These are phyloP conservation scores for Engraulis encrasicolus DNA, from an alignment of 2,113 vertebrate genomes.

Conservation along the genomic window DNA sequence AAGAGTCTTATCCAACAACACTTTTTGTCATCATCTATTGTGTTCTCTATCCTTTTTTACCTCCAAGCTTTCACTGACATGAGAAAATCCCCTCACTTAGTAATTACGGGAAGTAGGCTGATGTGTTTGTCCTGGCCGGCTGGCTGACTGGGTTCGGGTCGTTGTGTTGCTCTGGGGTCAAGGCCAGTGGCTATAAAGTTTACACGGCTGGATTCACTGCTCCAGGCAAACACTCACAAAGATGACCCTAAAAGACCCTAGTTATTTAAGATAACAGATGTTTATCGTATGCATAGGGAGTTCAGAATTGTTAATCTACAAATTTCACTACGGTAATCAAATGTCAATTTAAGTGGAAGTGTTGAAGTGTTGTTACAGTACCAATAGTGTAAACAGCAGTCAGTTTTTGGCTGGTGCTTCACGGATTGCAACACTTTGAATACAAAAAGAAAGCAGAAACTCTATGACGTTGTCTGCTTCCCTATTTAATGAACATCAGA, in stretches of 20 bases:
- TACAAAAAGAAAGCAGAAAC: background rate
- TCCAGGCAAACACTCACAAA: background rate
- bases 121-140: background rate
- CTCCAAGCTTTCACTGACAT: background rate
- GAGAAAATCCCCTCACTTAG: background rate
- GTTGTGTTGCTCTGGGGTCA: background rate
- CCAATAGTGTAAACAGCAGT: background rate
- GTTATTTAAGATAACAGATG: background rate
- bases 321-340: background rate
- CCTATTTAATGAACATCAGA: background rate
- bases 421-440: background rate
- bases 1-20: background rate
- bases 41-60: background rate
- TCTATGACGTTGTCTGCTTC: background rate
- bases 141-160: background rate
- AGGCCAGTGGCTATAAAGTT: background rate
- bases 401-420: background rate
- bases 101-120: background rate
- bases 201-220: background rate
- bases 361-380: no score
- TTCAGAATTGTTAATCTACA: background rate
- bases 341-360: background rate
- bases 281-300: no score
- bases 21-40: background rate
- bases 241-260: background rate